These are phyloP conservation scores for Emberiza fucata DNA, from an alignment of 2,113 vertebrate species.

Conservation along the genomic window DNA sequence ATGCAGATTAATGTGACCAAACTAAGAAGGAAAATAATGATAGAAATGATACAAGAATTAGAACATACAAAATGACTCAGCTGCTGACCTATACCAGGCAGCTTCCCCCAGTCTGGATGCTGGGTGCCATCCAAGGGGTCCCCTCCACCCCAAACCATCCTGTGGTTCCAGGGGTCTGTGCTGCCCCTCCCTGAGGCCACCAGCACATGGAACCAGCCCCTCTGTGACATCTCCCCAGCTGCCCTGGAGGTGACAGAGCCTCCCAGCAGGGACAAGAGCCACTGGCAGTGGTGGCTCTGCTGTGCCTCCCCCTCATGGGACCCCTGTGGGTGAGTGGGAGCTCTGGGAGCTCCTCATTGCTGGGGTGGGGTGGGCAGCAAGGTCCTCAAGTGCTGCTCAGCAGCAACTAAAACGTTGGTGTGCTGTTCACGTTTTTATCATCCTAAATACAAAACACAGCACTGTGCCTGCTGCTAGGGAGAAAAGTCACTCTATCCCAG, in stretches of 20 bases:
- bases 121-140: background rate
- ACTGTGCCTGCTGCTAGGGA: accelerated
- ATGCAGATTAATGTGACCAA: background rate
- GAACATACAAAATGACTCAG: accelerated
- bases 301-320: accelerated
- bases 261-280: background rate
- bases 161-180: background rate
- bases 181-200: background rate
- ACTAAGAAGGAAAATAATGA: too few species aligned
- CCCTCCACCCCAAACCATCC: too few species aligned
- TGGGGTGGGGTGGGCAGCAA: background rate
- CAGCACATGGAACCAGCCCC: background rate
- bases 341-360: background rate
- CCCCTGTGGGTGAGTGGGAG: background rate
- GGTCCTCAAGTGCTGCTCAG: background rate
- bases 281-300: background rate
- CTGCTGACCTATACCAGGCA: accelerated
- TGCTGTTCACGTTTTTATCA: accelerated
- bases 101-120: background rate
- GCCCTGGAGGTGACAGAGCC: too few species aligned
- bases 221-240: background rate
- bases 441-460: background rate
- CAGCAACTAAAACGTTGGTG: accelerated
- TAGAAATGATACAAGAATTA: too few species aligned
- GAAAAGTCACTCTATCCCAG: background rate